These are phyloP conservation scores for Orestias chungarensis DNA, from an alignment of 2,797 vertebrate species.

Conservation along the genomic window DNA sequence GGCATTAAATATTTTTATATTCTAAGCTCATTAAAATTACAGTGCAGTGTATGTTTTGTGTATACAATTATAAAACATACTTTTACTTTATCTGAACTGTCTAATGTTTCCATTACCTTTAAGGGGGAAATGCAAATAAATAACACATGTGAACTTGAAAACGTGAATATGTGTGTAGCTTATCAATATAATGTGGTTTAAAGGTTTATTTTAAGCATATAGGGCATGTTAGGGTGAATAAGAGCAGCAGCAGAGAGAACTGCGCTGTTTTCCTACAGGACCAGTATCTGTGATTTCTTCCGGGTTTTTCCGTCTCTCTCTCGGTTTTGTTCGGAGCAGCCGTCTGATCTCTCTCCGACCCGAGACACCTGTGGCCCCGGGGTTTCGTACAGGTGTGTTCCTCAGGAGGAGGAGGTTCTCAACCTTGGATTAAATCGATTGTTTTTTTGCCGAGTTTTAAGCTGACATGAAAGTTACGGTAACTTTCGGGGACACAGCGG, in stretches of 20 bases:
- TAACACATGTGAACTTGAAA: too few relatives aligned
- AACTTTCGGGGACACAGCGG: conserved; percentile 86
- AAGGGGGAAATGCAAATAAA: too few relatives aligned
- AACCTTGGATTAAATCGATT: conserved; percentile 3
- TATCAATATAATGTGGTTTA: not conserved
- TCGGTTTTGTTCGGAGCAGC: conserved; percentile 57
- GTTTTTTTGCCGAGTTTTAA: accelerated
- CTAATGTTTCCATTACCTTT: too few relatives aligned
- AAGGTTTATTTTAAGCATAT: not conserved
- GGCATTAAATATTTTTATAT: too few relatives aligned
- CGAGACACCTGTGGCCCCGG: conserved; percentile 77
- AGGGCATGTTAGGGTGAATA: not conserved
- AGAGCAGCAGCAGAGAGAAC: not conserved
- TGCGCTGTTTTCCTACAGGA: conserved; percentile 56
- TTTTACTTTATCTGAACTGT: too few relatives aligned
- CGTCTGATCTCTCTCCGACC: conserved; percentile 35
- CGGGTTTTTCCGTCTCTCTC: conserved; percentile 60
- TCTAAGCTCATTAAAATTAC: too few relatives aligned
- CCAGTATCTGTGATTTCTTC: conserved; percentile 61
- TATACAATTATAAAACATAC: too few relatives aligned
- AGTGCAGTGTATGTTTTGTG: too few relatives aligned
- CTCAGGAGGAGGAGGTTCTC: conserved; percentile 7
- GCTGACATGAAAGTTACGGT: conserved; percentile 91
- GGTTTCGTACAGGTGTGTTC: conserved; percentile 58
- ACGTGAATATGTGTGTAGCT: too few relatives aligned